Evolutionary conservation across 2,888 invertebrate genomes (phyloP).

Genomic region (Tholera decimalis): DNA sequence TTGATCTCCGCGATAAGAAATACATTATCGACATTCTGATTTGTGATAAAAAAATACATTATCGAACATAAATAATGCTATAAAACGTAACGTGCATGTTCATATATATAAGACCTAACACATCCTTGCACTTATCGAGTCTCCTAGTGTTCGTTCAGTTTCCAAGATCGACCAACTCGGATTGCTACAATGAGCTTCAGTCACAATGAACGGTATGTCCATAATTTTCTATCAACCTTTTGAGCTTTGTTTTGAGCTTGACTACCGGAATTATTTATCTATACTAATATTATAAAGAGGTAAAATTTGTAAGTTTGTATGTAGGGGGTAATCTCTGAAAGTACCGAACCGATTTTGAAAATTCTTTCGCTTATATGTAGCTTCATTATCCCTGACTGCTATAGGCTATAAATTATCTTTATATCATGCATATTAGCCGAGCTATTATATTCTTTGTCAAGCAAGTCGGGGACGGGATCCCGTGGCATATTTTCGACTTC

Average conservation of each 20-base stretch:
- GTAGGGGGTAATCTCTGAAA: too few relatives aligned
- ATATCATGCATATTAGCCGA: too few relatives aligned
- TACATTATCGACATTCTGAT: constrained; percentile 65
- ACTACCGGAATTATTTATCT: too few relatives aligned
- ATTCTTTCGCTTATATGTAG: too few relatives aligned
- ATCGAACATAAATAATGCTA: constrained; percentile 62
- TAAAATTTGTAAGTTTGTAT: too few relatives aligned
- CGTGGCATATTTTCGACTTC: too few relatives aligned
- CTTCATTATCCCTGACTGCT: too few relatives aligned
- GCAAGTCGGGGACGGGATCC: too few relatives aligned
- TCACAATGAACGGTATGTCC: constrained; percentile 53
- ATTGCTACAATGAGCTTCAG: constrained; percentile 51
- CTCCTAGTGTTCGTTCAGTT: constrained; percentile 26
- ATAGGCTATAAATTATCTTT: too few relatives aligned
- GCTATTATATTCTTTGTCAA: too few relatives aligned
- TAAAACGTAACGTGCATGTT: constrained; percentile 56
- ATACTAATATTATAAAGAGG: not conserved
- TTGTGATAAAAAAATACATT: constrained; percentile 65
- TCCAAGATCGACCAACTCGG: constrained; percentile 28
- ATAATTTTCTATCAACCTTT: not conserved
- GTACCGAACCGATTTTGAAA: too few relatives aligned
- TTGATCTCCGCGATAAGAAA: constrained; percentile 61
- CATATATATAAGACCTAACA: constrained; percentile 51
- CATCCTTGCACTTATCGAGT: constrained; percentile 47
- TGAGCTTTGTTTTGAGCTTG: not conserved